Evolutionary conservation across 2,113 vertebrate genomes (phyloP).

Genomic region (Lophius piscatorius): DNA sequence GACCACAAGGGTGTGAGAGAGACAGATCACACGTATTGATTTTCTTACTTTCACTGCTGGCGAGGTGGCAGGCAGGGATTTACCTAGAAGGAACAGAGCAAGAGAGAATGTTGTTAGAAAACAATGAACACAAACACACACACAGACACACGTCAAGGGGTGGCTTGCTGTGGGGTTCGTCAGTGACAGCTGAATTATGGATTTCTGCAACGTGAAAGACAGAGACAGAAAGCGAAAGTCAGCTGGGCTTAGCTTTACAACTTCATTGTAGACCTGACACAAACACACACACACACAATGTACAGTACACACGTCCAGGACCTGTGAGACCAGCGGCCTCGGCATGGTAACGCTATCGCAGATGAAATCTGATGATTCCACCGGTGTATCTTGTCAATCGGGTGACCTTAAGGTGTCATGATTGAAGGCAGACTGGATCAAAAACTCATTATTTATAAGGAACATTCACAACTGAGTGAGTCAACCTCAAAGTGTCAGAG

Average conservation of each 20-base stretch:
- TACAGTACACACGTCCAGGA: neutral
- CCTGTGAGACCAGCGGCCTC: neutral
- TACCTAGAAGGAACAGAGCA: conserved; percentile 55
- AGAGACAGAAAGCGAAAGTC: conserved; percentile 41
- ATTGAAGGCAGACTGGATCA: conserved; percentile 3
- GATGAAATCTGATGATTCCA: neutral
- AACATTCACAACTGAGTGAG: conserved; percentile 2
- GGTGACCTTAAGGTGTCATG: conserved; percentile 6
- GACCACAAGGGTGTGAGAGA: conserved; percentile 4
- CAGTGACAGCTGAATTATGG: conserved; percentile 69
- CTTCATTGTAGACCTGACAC: conserved; percentile 32
- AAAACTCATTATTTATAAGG: conserved; percentile 16
- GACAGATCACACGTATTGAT: conserved; percentile 68
- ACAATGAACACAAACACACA: conserved; percentile 48
- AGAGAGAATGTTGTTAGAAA: conserved; percentile 63
- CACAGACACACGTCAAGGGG: conserved; percentile 1
- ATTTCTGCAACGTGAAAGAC: conserved; percentile 61
- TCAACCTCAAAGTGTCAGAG: conserved; percentile 24
- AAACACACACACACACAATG: conserved; percentile 14
- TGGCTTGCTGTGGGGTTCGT: conserved; percentile 43
- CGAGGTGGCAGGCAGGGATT: conserved; percentile 61
- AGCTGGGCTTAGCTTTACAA: conserved; percentile 49
- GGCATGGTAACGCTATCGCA: neutral
- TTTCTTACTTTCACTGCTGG: conserved; percentile 69
- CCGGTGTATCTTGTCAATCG: conserved; percentile 6